These are phyloP conservation scores for Picathartes gymnocephalus DNA, from an alignment of 2,113 vertebrate genomes.

Conservation along the genomic window DNA sequence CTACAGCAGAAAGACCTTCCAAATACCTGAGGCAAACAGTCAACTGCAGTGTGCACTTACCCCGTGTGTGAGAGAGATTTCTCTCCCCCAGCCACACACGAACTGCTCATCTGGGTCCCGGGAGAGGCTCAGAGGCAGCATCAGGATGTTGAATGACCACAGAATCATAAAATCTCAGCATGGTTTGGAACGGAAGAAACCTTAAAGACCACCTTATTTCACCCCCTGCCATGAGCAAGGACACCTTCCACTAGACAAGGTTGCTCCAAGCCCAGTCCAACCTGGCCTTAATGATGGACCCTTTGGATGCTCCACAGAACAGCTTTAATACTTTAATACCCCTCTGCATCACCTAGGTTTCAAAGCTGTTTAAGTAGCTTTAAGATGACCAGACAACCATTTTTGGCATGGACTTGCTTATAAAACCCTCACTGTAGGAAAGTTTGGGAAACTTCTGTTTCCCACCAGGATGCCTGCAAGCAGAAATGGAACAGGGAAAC, in stretches of 20 bases:
- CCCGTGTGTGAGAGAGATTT: rapidly evolving
- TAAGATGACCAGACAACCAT: neutral
- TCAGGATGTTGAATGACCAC: neutral
- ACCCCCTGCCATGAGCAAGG: neutral
- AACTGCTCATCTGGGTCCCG: rapidly evolving
- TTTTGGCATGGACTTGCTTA: neutral
- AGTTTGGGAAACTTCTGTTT: neutral
- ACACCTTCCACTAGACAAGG: neutral
- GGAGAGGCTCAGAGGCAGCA: rapidly evolving
- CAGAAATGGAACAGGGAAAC: neutral
- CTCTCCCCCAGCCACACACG: neutral
- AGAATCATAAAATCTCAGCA: neutral
- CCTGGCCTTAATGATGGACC: neutral
- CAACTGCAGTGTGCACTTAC: neutral
- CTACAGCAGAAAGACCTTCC: neutral
- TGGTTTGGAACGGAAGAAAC: neutral
- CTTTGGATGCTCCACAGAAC: rapidly evolving
- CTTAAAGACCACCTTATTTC: neutral
- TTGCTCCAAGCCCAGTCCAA: neutral
- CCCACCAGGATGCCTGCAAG: neutral
- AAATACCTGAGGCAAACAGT: neutral
- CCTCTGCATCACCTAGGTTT: neutral
- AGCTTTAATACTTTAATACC: rapidly evolving
- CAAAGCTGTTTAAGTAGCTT: neutral
- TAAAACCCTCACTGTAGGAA: neutral